phyloP scores from a whole-genome alignment of 2,888 invertebrate species.

The Suillia variegata region DNA sequence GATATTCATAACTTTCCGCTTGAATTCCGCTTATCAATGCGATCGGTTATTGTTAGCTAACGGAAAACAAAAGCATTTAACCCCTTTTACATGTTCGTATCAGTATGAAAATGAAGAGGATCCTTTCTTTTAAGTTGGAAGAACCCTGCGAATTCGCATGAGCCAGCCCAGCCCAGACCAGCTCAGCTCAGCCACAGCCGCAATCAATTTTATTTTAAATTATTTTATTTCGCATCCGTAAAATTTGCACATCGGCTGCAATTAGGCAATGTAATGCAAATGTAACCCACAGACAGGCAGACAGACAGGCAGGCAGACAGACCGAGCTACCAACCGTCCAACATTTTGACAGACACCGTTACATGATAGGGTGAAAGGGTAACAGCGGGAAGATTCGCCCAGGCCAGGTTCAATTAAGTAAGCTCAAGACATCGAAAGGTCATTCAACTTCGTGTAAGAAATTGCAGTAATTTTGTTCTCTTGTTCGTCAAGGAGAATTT shows the following conservation, averaged over 20 bases:
- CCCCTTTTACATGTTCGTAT: slow-evolving; percentile 4
- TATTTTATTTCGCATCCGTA: slow-evolving; percentile 35
- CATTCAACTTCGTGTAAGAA: slow-evolving; percentile 32
- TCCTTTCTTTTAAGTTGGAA: slow-evolving; percentile 39
- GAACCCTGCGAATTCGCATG: slow-evolving; percentile 13
- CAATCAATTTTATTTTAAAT: slow-evolving; percentile 50
- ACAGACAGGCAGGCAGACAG: no score
- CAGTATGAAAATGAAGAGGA: slow-evolving; percentile 15
- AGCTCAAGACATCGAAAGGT: slow-evolving; percentile 25
- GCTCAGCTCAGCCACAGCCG: no score
- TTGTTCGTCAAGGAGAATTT: no score
- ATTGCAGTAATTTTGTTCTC: slow-evolving; percentile 29
- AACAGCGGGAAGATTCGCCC: not conserved
- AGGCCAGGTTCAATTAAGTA: no score
- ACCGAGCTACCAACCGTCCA: no score
- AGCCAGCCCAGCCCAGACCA: slow-evolving; percentile 42
- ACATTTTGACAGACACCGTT: no score
- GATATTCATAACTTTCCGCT: slow-evolving; percentile 48
- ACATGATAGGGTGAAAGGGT: not conserved
- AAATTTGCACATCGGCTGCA: slow-evolving; percentile 35
- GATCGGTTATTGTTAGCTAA: slow-evolving; percentile 28
- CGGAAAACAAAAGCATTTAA: slow-evolving; percentile 9
- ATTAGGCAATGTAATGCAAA: slow-evolving; percentile 39
- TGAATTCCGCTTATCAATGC: slow-evolving; percentile 35
- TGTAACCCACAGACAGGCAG: slow-evolving; percentile 30